Conservation (phyloP, 1,140 invertebrate species). For the Drosophila albomicans region DNA sequence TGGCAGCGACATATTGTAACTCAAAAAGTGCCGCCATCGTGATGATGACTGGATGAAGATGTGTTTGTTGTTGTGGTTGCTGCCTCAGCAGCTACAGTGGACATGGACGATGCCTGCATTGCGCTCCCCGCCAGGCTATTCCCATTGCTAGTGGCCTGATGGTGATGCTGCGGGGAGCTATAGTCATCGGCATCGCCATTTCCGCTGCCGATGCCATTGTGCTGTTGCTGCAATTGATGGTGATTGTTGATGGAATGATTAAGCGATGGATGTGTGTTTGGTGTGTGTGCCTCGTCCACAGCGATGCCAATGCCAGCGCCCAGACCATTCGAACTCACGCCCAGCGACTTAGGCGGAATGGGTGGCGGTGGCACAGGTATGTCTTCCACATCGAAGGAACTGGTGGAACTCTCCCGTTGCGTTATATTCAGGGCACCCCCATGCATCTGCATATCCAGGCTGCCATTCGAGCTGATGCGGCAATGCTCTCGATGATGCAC, state of each 20-base stretch:
- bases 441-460: conserved; percentile 61
- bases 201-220: conserved; percentile 46
- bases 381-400: conserved; percentile 81
- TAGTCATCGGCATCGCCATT: conserved; percentile 50
- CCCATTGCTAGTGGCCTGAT: conserved; percentile 42
- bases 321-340: conserved; percentile 61
- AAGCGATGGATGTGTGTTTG: conserved; percentile 58
- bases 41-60: conserved; percentile 66
- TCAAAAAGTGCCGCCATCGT: conserved; percentile 84
- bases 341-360: conserved; percentile 79
- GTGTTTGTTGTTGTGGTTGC: conserved; percentile 35
- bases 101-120: background rate
- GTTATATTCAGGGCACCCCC: conserved; percentile 67
- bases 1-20: conserved; percentile 85
- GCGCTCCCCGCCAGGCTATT: conserved; percentile 20
- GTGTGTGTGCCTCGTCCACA: conserved; percentile 64
- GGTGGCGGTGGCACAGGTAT: conserved; percentile 78
- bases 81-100: conserved; percentile 52
- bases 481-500: conserved; percentile 80
- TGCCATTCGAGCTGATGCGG: conserved; percentile 75
- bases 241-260: conserved; percentile 76
- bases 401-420: conserved; percentile 73
- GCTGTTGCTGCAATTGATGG: conserved; percentile 45
- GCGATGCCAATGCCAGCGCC: background rate
- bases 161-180: conserved; percentile 57